phyloP scores from a whole-genome alignment of 2,113 vertebrate genomes.

The Heloderma charlesbogerti region DNA sequence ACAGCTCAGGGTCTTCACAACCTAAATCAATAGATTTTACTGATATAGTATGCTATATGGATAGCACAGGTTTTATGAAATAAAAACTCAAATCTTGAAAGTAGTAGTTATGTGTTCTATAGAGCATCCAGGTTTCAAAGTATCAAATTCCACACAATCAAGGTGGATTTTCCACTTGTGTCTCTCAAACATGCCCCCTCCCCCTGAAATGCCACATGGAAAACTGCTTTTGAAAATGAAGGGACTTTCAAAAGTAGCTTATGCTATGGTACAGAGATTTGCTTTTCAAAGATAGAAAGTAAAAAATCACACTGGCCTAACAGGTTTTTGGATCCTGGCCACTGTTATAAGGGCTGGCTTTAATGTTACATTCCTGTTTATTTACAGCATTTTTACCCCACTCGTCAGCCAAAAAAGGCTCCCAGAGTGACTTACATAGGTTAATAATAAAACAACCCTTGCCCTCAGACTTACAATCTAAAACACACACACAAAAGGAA shows the following conservation, averaged over 20 bases:
- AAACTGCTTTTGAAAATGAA: background rate
- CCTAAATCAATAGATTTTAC: background rate
- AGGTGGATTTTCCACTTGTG: background rate
- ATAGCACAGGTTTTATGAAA: background rate
- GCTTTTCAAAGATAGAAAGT: background rate
- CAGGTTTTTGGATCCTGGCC: background rate
- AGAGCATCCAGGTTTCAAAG: background rate
- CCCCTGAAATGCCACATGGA: background rate
- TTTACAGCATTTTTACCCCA: too few relatives aligned
- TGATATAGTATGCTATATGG: background rate
- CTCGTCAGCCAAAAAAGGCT: too few relatives aligned
- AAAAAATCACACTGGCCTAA: background rate
- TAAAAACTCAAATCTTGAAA: background rate
- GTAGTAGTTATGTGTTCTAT: background rate
- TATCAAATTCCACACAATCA: background rate
- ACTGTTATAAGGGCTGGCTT: background rate
- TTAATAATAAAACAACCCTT: too few relatives aligned
- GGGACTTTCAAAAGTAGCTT: background rate
- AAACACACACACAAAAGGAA: background rate
- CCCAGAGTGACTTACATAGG: too few relatives aligned
- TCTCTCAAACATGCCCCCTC: background rate
- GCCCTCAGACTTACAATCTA: too few relatives aligned
- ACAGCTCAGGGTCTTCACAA: background rate
- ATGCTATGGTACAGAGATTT: background rate
- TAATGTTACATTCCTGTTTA: background rate